Evolutionary conservation across 2,797 vertebrate species (phyloP).

Genomic region (Lutjanus campechanus): DNA sequence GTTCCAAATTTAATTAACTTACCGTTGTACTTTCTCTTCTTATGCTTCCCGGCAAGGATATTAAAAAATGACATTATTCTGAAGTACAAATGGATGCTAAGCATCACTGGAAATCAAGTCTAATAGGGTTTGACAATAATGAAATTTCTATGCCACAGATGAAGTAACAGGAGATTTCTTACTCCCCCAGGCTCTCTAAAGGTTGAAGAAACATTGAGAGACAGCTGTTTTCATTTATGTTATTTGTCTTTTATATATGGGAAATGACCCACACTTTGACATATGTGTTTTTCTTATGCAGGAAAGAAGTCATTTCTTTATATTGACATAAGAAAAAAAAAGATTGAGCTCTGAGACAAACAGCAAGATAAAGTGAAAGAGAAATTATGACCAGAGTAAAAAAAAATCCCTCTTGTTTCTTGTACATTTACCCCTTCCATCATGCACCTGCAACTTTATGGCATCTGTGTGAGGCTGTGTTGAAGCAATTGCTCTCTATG

Average conservation of each 20-base stretch:
- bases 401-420: neutral
- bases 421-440: neutral
- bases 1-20: constrained; percentile 83
- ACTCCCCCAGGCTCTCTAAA: constrained; percentile 8
- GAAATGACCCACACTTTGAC: constrained; percentile 1
- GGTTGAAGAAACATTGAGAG: constrained; percentile 19
- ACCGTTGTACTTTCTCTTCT: constrained; percentile 55
- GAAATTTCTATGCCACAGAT: constrained; percentile 50
- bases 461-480: too few species aligned
- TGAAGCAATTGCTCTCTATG: too few species aligned
- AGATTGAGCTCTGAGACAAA: neutral
- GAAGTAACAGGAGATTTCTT: constrained; percentile 24
- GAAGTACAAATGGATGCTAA: constrained; percentile 70
- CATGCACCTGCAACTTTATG: neutral
- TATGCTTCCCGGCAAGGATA: constrained; percentile 66
- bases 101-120: constrained; percentile 63
- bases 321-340: neutral
- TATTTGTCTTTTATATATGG: constrained; percentile 6
- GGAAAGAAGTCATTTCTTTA: neutral
- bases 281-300: neutral
- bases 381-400: neutral
- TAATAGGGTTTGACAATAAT: constrained; percentile 67
- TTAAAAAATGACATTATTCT: constrained; percentile 68
- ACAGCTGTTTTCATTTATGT: constrained; percentile 20
- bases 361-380: neutral